phyloP scores from a whole-genome alignment of 2,797 vertebrate genomes.

The Aeoliscus strigatus region DNA sequence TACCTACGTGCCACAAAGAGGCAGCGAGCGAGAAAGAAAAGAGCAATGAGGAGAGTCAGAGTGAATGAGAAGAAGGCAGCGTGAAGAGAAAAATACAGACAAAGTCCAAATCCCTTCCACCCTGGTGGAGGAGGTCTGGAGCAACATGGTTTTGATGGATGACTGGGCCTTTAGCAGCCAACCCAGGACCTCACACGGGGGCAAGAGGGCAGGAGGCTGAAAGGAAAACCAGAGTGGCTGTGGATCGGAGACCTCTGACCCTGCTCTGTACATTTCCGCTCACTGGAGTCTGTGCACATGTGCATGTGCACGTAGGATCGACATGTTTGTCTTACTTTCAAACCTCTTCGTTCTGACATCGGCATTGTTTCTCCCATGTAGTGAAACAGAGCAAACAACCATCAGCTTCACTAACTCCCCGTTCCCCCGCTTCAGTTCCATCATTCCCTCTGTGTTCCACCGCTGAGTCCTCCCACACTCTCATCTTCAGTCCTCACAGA shows the following conservation, averaged over 20 bases:
- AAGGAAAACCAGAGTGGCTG: conserved; percentile 52
- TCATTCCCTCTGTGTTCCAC: conserved; percentile 23
- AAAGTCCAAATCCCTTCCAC: conserved; percentile 36
- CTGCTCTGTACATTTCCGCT: too few species aligned
- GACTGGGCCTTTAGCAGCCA: conserved; percentile 53
- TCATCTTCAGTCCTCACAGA: conserved; percentile 8
- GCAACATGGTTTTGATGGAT: conserved; percentile 62
- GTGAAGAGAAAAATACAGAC: conserved; percentile 30
- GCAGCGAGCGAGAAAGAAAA: conserved; percentile 29
- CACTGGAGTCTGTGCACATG: not conserved
- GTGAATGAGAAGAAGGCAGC: conserved; percentile 25
- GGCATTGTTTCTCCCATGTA: too few species aligned
- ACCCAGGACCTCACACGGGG: conserved; percentile 49
- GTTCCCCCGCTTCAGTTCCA: conserved; percentile 6
- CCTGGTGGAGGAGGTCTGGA: conserved; percentile 38
- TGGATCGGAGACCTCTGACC: conserved; percentile 23
- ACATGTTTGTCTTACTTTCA: too few species aligned
- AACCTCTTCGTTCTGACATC: too few species aligned
- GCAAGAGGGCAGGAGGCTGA: conserved; percentile 42
- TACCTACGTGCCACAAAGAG: conserved; percentile 35
- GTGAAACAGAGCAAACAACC: too few species aligned
- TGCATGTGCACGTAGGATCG: too few species aligned
- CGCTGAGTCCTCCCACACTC: conserved; percentile 15
- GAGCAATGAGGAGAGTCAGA: conserved; percentile 40
- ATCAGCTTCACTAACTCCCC: too few species aligned